Evolutionary conservation across 2,888 invertebrate genomes (phyloP), one percentile per base, ranked within the genome.

Genomic region (Nymphalis urticae): DNA sequence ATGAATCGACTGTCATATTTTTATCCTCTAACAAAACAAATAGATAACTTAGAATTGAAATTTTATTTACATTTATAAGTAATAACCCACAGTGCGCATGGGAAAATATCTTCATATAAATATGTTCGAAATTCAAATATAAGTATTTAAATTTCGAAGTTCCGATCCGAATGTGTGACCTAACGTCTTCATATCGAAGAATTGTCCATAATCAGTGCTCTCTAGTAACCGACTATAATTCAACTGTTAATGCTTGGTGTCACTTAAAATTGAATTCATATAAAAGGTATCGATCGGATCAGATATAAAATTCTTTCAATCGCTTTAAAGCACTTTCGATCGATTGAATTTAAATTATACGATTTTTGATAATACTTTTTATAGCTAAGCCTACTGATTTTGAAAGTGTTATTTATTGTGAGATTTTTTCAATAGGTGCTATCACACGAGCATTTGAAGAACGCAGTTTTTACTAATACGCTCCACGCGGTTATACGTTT

Each of bases 121-220:
- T 53, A 50, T 42, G 68, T 59, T 63, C 68, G 68, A 63, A 68
- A 62, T 68, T 66, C 59, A 60, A 71, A 68, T 59, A 32, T n/a
- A 48, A 27, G 1, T 21, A 9, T 42, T 42, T 42, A 13, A 42
- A 42, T 42, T 13, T 42, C 42, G 42, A 42, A 60, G 16, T 24
- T 24, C 36, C 75, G 79, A 6, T 6, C 27, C 27, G 78, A 75
- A 83, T 54, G 13, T 16, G 7, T 19, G 19, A 51, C 51, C 17
- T 56, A 82, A 89, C 84, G 86, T 76, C 89, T 89, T 80, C 83
- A 89, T 74, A 65, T 73, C 72, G 68, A 24, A 58, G 73, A 66
- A 82, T 86, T 85, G 85, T 86, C 79, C 78, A 82, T 82, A 82
- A 79, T 70, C 78, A 75, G 77, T 78, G 78, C 72, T 56, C 73